Evolutionary conservation across 2,888 invertebrate species (phyloP), one percentile per base, ranked within the genome.

Genomic region (Acrobasis consociella): DNA sequence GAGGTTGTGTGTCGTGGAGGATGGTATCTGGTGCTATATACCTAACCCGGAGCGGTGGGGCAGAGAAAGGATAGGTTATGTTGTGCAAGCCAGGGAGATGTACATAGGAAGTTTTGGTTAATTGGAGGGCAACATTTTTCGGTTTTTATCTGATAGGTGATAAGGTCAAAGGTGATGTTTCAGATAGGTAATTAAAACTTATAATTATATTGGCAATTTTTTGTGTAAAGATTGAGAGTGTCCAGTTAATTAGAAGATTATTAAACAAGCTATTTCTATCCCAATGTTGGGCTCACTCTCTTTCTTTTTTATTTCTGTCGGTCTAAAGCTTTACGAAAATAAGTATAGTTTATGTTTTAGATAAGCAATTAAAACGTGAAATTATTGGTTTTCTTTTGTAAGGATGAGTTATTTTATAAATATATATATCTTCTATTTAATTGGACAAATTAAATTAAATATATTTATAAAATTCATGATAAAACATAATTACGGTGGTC

Each of bases 31-130:
- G 77, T 76, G 84, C 86, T 91, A 91, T 91, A 91, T 91, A 91
- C 78, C 80, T 81, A 78, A 77, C 79, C 74, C 77, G 72, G 76
- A 72, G 66, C 77, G 90, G 91, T 86, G 91, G 91, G 91, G 91
- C 88, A 84, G 91, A 87, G 91, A 91, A 91, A 91, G 91, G 91
- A 90, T 86, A 85, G 83, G 77, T 73, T 72, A 70, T 74, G 82
- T 91, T 91, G 91, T 89, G 90, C 84, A 91, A 90, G 86, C 78
- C 74, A 83, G 88, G 91, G 91, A 90, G 90, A 89, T 85, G 86
- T 82, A 75, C 79, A 80, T 81, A 89, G 88, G 91, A 90, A 90
- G 86, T 81, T 82, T 82, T 74, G 76, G 82, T 78, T 89, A 86
- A 89, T 86, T 86, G 83, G 87, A 85, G 87, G 89, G 87, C 85